phyloP scores from a whole-genome alignment of 2,888 invertebrate species.

The Tetheella fluctuosa region DNA sequence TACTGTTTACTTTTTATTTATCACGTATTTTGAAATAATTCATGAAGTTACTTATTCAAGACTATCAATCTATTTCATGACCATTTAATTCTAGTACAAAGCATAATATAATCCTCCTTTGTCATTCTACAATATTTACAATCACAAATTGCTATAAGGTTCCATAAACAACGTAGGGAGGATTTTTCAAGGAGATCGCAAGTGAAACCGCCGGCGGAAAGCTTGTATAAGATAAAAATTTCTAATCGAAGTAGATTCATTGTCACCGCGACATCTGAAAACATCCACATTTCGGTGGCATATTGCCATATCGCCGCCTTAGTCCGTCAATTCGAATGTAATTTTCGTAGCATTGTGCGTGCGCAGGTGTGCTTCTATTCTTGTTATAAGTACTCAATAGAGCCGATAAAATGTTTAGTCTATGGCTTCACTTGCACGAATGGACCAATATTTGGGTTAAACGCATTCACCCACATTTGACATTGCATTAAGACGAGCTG shows the following conservation, averaged over 20 bases:
- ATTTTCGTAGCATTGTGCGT: conserved; percentile 22
- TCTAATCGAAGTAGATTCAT: too few species aligned
- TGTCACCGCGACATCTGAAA: not conserved
- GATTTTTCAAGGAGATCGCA: too few species aligned
- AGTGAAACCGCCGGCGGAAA: too few species aligned
- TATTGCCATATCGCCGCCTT: conserved; percentile 7
- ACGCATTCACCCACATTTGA: conserved; percentile 25
- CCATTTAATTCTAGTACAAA: too few species aligned
- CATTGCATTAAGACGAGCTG: conserved; percentile 14
- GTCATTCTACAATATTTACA: too few species aligned
- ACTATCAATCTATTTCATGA: too few species aligned
- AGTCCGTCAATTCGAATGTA: conserved; percentile 10
- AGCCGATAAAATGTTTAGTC: conserved; percentile 55
- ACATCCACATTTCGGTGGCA: conserved; percentile 4
- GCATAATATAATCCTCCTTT: too few species aligned
- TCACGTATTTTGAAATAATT: too few species aligned
- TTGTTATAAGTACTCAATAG: conserved; percentile 32
- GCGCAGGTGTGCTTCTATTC: conserved; percentile 28
- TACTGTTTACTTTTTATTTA: not conserved
- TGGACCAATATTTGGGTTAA: conserved; percentile 46
- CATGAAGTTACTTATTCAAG: too few species aligned
- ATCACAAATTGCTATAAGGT: too few species aligned
- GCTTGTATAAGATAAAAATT: too few species aligned
- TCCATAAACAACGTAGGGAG: too few species aligned
- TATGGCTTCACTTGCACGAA: conserved; percentile 27